phyloP scores from a whole-genome alignment of 2,888 invertebrate genomes.

The Mayetiola destructor region DNA sequence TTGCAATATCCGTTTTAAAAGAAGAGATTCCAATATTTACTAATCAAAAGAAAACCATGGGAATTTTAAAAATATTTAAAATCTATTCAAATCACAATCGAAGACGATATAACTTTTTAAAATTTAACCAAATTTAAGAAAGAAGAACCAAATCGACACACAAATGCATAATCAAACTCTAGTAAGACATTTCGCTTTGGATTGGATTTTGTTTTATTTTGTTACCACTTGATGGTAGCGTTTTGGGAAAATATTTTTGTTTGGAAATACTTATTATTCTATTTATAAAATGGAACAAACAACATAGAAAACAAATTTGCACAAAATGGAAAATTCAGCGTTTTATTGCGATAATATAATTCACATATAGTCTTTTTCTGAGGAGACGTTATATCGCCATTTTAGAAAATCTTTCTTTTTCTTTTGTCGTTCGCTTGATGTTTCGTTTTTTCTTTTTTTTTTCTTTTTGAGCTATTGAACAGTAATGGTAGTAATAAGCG shows the following conservation, averaged over 20 bases:
- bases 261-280: too few species aligned
- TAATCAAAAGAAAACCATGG: too few species aligned
- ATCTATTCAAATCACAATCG: too few species aligned
- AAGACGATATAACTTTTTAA: too few species aligned
- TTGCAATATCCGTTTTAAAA: too few species aligned
- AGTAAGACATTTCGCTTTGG: neutral
- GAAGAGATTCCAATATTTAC: too few species aligned
- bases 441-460: neutral
- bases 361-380: neutral
- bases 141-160: too few species aligned
- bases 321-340: neutral
- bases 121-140: too few species aligned
- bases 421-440: too few species aligned
- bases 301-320: neutral
- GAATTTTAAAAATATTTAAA: too few species aligned
- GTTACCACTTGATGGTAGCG: neutral
- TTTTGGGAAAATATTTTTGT: neutral
- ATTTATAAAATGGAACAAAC: neutral
- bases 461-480: slow-evolving; percentile 1
- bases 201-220: neutral
- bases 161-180: too few species aligned
- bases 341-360: neutral
- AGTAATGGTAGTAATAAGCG: too few species aligned
- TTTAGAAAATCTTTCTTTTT: slow-evolving; percentile 11
- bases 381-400: slow-evolving; percentile 11